Base-by-base conservation (phyloP, 2,797 vertebrate genomes). In the Sardinella longiceps region DNA sequence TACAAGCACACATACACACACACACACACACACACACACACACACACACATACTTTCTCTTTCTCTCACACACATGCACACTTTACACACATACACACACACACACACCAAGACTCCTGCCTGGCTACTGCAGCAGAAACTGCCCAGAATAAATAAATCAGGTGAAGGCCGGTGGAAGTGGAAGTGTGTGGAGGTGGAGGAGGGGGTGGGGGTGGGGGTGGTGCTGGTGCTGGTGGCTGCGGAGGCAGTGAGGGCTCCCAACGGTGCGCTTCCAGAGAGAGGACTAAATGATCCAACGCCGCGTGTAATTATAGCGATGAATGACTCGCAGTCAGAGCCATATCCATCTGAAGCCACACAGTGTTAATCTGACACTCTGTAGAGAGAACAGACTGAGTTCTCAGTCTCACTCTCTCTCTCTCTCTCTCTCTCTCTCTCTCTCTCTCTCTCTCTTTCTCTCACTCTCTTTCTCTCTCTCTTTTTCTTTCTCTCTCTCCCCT, bases 261-360 rank as follows among this genome's bases (percentile, higher is more conserved):
- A 30, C 4, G 66, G 66, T 74, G 66, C 33, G 5, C 66, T 39
- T 37, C 12, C 20, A 56, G 30, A 33, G 18, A 74, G 12, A 66
- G 66, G 30, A 74, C 66, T 39, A 74, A 74, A 74, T 74, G 66
- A 74, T 74, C 66, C 66, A 74, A 15, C 66, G 30, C 66, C 30
- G 66, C 66, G 12, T 37, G 66, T 74, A 74, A 74, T 74, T 74
- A 74, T 39, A 30, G 30, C 66, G 66, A 74, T 74, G 66, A 74
- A 74, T 74, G 66, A 74, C 66, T 74, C 33, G 30, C 66, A 37
- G 30, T 25, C 66, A 37, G 33, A 74, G 66, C 66, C 66, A 74
- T 33, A 74, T 74, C 33, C 66, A 74, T 74, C 66, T 37, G 6
- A 37, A 37, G 66, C 30, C 66, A 74, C 30, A 74, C 66, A 74